phyloP scores from a whole-genome alignment of 2,888 invertebrate genomes.

The Cephus runcator region DNA sequence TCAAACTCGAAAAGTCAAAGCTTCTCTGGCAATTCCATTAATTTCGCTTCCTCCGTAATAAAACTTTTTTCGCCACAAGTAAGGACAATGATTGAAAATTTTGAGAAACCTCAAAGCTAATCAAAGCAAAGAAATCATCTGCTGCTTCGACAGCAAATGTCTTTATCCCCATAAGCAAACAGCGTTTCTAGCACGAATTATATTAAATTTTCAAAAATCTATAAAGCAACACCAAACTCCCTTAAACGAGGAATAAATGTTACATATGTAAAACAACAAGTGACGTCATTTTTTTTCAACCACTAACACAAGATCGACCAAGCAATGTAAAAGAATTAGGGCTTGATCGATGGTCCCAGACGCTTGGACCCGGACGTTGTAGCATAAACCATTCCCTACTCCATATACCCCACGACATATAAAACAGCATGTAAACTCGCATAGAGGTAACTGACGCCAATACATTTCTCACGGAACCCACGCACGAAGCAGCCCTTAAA shows the following conservation, averaged over 20 bases:
- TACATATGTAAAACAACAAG: not conserved
- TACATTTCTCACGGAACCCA: not conserved
- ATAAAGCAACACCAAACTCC: too few species aligned
- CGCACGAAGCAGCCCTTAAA: not conserved
- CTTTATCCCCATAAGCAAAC: too few species aligned
- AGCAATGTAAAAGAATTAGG: conserved; percentile 23
- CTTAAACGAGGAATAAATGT: not conserved
- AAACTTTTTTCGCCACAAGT: not conserved
- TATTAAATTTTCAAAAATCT: too few species aligned
- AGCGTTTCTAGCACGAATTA: too few species aligned
- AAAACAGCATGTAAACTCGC: not conserved
- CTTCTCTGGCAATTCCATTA: not conserved
- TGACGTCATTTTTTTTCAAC: not conserved
- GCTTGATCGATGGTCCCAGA: conserved; percentile 27
- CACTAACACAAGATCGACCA: not conserved
- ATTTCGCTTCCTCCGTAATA: not conserved
- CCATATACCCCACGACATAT: not conserved
- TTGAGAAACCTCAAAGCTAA: not conserved
- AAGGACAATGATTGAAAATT: not conserved
- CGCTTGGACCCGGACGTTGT: not conserved
- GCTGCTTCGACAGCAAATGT: too few species aligned
- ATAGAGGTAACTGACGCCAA: conserved; percentile 5
- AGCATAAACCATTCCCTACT: not conserved
- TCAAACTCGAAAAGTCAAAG: not conserved
- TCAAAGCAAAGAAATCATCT: too few species aligned